Evolutionary conservation across 1,140 invertebrate genomes (phyloP), one percentile per base, ranked within the genome.

Genomic region (Anoplolepis gracilipes): DNA sequence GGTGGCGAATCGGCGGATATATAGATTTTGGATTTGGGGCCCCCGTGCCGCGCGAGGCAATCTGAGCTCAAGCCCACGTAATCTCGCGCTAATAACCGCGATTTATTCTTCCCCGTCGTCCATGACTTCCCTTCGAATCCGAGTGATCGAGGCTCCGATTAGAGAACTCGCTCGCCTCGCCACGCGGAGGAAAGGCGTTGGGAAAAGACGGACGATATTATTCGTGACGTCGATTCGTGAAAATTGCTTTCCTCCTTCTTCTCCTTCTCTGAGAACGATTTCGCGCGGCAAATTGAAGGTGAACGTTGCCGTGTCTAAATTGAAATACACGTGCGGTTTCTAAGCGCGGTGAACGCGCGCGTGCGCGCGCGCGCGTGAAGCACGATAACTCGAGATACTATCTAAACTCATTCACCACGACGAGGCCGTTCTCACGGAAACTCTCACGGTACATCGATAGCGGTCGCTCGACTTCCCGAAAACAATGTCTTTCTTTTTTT

Each of bases 31-130:
- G 94, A 94, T 95, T 94, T 94, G 77, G 87, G 77, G 86, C 85
- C 89, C 46, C 19, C 67, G 57, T 30, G 39, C 36, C 49, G 36
- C 61, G 19, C 73, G 77, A 90, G 77, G 91, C 93, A 93, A 94
- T 94, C 91, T 92, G 86, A 92, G 89, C 89, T 91, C 91, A 90
- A 93, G 91, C 90, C 87, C 88, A 90, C 92, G 93, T 94, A 94
- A 95, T 94, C 94, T 94, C 91, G 88, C 89, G 92, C 94, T 95
- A 95, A 95, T 95, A 95, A 95, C 94, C 89, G 87, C 93, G 94
- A 95, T 95, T 95, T 94, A 94, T 94, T 89, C 89, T 90, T 84
- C 88, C 84, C 75, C 73, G 36, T 30, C 69, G 61, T 67, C 76
- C 53, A 88, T 36, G 84, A 73, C 78, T 76, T 70, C 61, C 76